A percentile compares a stretch with the other conserved stretches of the same genome.
Evolutionary conservation across 2,113 vertebrate genomes (phyloP).

Genomic region (Pollachius pollachius): DNA sequence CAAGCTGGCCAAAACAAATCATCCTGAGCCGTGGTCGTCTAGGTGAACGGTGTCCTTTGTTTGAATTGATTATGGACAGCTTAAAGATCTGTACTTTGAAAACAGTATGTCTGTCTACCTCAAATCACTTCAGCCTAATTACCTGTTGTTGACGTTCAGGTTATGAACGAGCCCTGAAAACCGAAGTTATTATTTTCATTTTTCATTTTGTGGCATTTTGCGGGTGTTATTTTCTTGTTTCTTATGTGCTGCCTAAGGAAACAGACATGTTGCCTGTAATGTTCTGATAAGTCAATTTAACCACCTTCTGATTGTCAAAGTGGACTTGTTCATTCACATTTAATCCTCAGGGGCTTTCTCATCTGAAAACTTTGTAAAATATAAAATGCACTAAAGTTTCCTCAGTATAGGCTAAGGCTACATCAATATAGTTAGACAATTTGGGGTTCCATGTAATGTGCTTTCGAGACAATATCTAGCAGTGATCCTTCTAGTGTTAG

Average conservation of each 20-base stretch:
- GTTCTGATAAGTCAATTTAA: not conserved
- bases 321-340: constrained; percentile 7
- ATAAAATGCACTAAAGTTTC: too few species aligned
- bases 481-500: too few species aligned
- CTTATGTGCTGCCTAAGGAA: constrained; percentile 1
- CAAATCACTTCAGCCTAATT: constrained; percentile 54
- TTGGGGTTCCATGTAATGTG: too few species aligned
- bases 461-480: too few species aligned
- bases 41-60: not conserved
- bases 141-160: constrained; percentile 33
- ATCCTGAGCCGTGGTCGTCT: not conserved
- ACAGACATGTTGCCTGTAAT: not conserved
- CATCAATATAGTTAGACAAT: too few species aligned
- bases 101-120: constrained; percentile 65
- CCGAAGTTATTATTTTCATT: constrained; percentile 1
- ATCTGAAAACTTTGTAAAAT: not conserved
- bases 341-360: not conserved
- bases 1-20: not conserved
- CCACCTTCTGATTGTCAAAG: constrained; percentile 13
- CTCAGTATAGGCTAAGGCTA: too few species aligned
- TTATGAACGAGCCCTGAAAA: constrained; percentile 45
- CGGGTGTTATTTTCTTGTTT: too few species aligned
- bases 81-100: constrained; percentile 40
- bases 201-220: too few species aligned
- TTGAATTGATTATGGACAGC: constrained; percentile 22